Conservation (phyloP, 2,113 vertebrate species). For the Nothobranchius furzeri region DNA sequence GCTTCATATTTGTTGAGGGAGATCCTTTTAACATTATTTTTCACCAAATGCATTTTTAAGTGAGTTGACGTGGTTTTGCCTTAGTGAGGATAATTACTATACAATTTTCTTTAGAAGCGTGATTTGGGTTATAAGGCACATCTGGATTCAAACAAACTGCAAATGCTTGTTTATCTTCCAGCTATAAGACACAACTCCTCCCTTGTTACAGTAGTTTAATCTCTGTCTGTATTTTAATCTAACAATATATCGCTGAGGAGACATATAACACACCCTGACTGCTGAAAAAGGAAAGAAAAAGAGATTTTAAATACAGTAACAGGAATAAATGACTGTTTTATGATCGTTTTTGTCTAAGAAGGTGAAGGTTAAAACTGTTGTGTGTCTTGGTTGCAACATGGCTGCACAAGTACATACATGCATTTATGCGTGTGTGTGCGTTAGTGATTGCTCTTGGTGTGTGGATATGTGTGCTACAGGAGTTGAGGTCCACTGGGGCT, state of each 20-base stretch:
- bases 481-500: constrained; percentile 75
- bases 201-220: constrained; percentile 32
- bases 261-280: background rate
- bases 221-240: constrained; percentile 51
- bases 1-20: background rate
- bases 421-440: background rate
- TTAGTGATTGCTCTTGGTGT: constrained; percentile 39
- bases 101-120: constrained; percentile 51
- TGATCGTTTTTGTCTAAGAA: constrained; percentile 41
- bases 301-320: constrained; percentile 20
- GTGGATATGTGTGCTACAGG: constrained; percentile 59
- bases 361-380: constrained; percentile 31
- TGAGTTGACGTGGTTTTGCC: constrained; percentile 33
- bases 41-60: constrained; percentile 3
- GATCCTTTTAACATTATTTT: constrained; percentile 9
- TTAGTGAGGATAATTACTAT: constrained; percentile 48
- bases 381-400: background rate
- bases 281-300: constrained; percentile 13
- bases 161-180: constrained; percentile 17
- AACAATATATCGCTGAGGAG: constrained; percentile 38
- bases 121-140: constrained; percentile 34
- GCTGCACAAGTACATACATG: background rate
- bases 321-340: constrained; percentile 41
- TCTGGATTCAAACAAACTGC: constrained; percentile 56
- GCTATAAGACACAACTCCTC: constrained; percentile 27